Percentiles rank a stretch among this genome's conserved stretches.
phyloP scores from a whole-genome alignment of 1,140 invertebrate genomes.

The Drosophila sucinea region DNA sequence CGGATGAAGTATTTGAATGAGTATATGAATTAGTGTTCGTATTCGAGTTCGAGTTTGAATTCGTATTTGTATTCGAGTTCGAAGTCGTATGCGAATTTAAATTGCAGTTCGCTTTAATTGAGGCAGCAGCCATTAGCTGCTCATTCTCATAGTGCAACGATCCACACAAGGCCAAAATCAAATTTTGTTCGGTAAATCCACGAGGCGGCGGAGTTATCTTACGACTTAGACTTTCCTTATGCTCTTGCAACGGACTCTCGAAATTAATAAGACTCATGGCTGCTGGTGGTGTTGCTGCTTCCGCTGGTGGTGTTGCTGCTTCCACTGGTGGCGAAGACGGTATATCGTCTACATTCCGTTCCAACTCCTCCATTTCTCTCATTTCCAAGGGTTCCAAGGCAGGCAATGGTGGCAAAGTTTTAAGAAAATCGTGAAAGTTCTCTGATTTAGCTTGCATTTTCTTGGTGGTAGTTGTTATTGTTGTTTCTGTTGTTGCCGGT shows the following conservation, averaged over 20 bases:
- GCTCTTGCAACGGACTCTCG: conserved; percentile 77
- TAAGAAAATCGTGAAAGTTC: conserved; percentile 69
- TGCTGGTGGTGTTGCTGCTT: neutral
- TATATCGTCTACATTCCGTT: neutral
- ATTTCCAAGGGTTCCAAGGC: conserved; percentile 65
- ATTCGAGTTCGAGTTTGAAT: conserved; percentile 17
- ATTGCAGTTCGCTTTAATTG: neutral
- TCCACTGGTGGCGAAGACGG: neutral
- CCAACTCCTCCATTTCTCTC: conserved; percentile 1
- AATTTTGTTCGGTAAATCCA: conserved; percentile 68
- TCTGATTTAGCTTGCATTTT: conserved; percentile 9
- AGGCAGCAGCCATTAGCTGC: conserved; percentile 19
- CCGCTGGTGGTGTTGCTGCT: neutral
- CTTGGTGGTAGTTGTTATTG: neutral
- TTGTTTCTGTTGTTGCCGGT: neutral
- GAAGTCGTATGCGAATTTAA: conserved; percentile 17
- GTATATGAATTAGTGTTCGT: conserved; percentile 13
- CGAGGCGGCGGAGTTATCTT: conserved; percentile 68
- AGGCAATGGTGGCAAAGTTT: conserved; percentile 67
- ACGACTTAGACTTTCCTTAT: conserved; percentile 47
- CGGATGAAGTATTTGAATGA: conserved; percentile 70
- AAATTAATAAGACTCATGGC: conserved; percentile 75
- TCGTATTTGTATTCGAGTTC: conserved; percentile 15
- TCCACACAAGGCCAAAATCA: conserved; percentile 77
- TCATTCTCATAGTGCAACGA: conserved; percentile 77